Conservation (phyloP, 2,888 invertebrate genomes). For the Noctua comes region DNA sequence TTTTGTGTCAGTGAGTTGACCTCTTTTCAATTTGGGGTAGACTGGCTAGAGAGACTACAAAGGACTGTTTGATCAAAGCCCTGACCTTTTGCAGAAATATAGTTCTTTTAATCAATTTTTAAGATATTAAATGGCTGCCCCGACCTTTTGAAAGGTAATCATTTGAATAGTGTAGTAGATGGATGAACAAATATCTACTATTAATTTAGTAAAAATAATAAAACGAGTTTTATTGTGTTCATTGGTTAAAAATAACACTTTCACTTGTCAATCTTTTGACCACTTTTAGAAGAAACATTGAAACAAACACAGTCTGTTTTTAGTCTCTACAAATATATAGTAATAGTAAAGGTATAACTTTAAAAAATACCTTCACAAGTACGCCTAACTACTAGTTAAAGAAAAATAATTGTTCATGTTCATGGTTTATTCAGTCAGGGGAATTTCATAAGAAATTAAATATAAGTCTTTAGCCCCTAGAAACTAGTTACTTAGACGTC, state of each 20-base stretch:
- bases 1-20: constrained; percentile 27
- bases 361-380: neutral
- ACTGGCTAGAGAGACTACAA: constrained; percentile 28
- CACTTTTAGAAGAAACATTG: neutral
- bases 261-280: too few relatives aligned
- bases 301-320: neutral
- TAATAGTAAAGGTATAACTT: neutral
- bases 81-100: constrained; percentile 32
- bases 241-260: neutral
- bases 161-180: constrained; percentile 5
- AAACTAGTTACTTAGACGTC: neutral
- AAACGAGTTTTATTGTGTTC: neutral
- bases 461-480: constrained; percentile 6
- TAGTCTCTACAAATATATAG: neutral
- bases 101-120: constrained; percentile 13
- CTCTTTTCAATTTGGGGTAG: constrained; percentile 25
- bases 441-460: constrained; percentile 8
- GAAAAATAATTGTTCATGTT: neutral
- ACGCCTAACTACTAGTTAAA: too few relatives aligned
- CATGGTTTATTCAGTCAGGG: neutral
- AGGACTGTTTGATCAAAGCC: constrained; percentile 21
- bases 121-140: constrained; percentile 30
- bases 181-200: neutral
- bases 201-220: neutral
- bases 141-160: constrained; percentile 6